A percentile compares a stretch with the other conserved stretches of the same genome.
These are phyloP conservation scores for Pterocles burchelli DNA, from an alignment of 2,113 vertebrate species.

Conservation along the genomic window DNA sequence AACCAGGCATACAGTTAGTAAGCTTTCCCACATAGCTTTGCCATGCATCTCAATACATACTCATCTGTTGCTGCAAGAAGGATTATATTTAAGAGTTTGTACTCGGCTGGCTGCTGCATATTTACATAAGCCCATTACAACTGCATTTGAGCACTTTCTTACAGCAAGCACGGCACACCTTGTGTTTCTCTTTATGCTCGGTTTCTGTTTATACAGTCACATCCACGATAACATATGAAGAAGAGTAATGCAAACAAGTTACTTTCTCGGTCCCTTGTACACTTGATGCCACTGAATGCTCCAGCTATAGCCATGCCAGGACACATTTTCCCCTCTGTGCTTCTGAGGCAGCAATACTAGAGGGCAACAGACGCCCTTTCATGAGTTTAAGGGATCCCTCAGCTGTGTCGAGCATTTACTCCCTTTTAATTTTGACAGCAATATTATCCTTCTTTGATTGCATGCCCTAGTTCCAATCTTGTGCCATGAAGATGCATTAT, in stretches of 20 bases:
- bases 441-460: fast-evolving
- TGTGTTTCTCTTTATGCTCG: neutral
- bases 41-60: neutral
- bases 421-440: neutral
- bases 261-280: fast-evolving
- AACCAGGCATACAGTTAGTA: neutral
- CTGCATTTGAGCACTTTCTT: neutral
- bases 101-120: neutral
- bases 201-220: neutral
- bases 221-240: fast-evolving
- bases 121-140: fast-evolving
- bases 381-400: neutral
- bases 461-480: too few species aligned
- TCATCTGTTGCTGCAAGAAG: neutral
- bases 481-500: fast-evolving
- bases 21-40: neutral
- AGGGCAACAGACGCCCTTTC: conserved; percentile 65
- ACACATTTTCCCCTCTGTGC: fast-evolving
- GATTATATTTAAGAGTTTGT: neutral
- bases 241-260: neutral
- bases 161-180: neutral
- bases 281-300: neutral
- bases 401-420: fast-evolving
- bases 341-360: conserved; percentile 28
- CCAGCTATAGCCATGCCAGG: fast-evolving